A percentile compares a stretch with the other conserved stretches of the same genome.
Conservation (phyloP, 1,140 invertebrate genomes). For the Paraescarpia echinospica region DNA sequence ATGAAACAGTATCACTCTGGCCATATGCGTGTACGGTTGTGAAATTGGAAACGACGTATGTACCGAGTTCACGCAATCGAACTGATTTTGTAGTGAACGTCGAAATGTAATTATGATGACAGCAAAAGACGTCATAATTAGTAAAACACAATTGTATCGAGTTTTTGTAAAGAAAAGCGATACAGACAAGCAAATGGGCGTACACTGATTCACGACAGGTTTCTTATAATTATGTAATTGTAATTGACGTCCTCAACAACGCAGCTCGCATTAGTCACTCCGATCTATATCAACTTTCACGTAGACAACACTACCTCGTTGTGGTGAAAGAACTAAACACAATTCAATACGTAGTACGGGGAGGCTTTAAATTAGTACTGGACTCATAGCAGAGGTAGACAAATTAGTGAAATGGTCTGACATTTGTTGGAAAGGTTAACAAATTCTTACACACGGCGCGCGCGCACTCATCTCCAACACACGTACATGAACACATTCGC, state of each 20-base stretch:
- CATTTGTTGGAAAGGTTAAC: too few species aligned
- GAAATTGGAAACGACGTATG: neutral
- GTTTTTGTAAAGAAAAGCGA: neutral
- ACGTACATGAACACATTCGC: neutral
- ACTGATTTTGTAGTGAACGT: neutral
- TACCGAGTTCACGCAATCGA: neutral
- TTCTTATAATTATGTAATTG: neutral
- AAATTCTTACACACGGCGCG: neutral
- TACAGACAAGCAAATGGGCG: neutral
- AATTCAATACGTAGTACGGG: neutral
- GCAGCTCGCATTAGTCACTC: neutral
- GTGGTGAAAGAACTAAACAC: neutral
- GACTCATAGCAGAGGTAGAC: neutral
- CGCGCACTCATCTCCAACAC: neutral
- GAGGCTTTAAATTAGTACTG: neutral
- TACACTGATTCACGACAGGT: neutral
- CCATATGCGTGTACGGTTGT: neutral
- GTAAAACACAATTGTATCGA: neutral
- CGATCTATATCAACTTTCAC: too few species aligned
- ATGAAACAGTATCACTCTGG: neutral
- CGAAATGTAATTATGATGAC: neutral
- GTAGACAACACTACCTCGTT: neutral
- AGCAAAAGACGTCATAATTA: neutral
- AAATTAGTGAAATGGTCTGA: neutral
- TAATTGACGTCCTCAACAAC: neutral